A percentile compares a stretch with the other conserved stretches of the same genome.
These are phyloP conservation scores for Odontamblyopus lacepedii DNA, from an alignment of 2,797 vertebrate species.

Conservation along the genomic window DNA sequence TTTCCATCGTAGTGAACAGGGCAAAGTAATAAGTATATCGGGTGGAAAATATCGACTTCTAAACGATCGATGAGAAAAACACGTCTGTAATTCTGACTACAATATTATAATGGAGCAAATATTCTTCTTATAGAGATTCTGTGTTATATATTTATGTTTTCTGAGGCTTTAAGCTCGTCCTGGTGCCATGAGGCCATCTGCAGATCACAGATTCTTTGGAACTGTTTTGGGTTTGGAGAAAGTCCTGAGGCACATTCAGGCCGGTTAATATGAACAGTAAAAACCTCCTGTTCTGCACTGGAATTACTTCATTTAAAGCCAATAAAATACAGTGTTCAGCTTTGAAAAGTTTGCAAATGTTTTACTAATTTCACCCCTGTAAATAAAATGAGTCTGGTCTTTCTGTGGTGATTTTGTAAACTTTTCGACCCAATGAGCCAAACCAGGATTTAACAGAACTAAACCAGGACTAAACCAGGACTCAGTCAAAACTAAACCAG, in stretches of 20 bases:
- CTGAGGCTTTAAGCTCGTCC: neutral
- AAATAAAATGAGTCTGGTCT: too few relatives aligned
- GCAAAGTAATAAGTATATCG: too few relatives aligned
- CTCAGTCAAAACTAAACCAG: too few relatives aligned
- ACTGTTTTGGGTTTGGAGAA: neutral
- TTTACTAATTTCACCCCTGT: too few relatives aligned
- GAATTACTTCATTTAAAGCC: neutral
- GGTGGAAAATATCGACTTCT: too few relatives aligned
- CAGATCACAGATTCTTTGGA: neutral
- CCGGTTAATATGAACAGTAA: neutral
- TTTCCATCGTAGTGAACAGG: too few relatives aligned
- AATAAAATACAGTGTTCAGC: neutral
- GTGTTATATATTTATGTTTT: neutral
- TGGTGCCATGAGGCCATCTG: neutral
- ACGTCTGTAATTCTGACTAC: neutral
- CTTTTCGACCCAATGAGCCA: too few relatives aligned
- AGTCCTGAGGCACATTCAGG: neutral
- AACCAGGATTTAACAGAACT: too few relatives aligned
- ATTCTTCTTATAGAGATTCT: neutral
- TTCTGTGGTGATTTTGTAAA: too few relatives aligned
- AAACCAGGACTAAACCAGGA: too few relatives aligned
- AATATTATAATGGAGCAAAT: neutral
- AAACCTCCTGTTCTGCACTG: neutral
- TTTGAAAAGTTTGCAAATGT: too few relatives aligned
- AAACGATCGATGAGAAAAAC: too few relatives aligned